phyloP scores from a whole-genome alignment of 2,113 vertebrate species.

The Condylura cristata region DNA sequence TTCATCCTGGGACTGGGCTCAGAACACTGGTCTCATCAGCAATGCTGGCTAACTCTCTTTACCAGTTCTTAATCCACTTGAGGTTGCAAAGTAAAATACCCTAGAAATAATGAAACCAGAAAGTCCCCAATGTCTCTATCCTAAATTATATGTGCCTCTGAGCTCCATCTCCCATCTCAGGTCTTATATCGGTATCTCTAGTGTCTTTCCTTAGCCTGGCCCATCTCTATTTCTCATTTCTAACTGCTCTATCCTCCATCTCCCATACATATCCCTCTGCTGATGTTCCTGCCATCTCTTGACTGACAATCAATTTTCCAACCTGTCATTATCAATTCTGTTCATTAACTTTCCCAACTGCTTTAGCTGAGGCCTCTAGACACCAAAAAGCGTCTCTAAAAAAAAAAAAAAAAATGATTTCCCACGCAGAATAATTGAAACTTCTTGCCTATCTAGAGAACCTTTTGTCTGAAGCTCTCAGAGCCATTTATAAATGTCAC shows the following conservation, averaged over 20 bases:
- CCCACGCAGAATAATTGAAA: constrained; percentile 56
- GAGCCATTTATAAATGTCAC: constrained; percentile 71
- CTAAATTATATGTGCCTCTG: background rate
- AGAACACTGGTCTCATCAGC: background rate
- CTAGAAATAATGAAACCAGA: constrained; percentile 39
- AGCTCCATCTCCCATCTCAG: background rate
- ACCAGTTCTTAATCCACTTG: background rate
- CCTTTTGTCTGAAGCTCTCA: constrained; percentile 16
- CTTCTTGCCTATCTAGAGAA: constrained; percentile 71
- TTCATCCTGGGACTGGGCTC: background rate
- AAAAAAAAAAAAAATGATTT: constrained; percentile 65
- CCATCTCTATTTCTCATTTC: background rate
- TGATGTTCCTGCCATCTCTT: background rate
- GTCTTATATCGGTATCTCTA: background rate
- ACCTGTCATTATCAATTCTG: constrained; percentile 72
- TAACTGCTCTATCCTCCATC: background rate
- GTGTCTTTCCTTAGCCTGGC: background rate
- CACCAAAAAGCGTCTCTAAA: constrained; percentile 61
- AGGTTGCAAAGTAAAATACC: constrained; percentile 32
- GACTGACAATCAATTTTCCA: constrained; percentile 72
- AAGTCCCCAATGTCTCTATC: background rate
- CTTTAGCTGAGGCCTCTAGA: background rate
- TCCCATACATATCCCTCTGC: background rate
- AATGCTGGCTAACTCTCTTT: background rate
- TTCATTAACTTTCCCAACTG: constrained; percentile 71